These are phyloP conservation scores for Encarsia formosa DNA, from an alignment of 2,888 invertebrate species.

Conservation along the genomic window DNA sequence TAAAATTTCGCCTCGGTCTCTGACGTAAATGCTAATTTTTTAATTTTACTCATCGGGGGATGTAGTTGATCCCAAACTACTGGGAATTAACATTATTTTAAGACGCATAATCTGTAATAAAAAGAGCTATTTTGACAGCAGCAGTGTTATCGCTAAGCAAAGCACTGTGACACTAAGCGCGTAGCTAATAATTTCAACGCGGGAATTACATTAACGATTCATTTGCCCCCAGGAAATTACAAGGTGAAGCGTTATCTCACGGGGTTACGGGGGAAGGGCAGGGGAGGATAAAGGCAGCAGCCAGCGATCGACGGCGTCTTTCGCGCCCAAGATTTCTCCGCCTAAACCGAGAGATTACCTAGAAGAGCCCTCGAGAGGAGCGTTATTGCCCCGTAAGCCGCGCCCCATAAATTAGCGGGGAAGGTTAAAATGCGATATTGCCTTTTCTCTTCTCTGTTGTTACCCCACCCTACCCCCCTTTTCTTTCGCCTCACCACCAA, in stretches of 20 bases:
- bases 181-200: conserved; percentile 21
- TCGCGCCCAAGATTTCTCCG: no score
- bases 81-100: no score
- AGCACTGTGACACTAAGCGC: neutral
- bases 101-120: no score
- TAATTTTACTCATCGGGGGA: no score
- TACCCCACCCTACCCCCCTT: neutral
- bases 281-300: neutral
- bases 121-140: no score
- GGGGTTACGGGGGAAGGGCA: neutral
- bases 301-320: neutral
- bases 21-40: no score
- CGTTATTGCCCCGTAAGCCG: conserved; percentile 35
- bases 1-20: no score
- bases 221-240: conserved; percentile 15
- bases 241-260: neutral
- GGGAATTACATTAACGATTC: conserved; percentile 20
- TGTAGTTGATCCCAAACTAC: no score
- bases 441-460: conserved; percentile 8
- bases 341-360: no score
- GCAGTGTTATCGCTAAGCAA: no score
- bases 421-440: conserved; percentile 33
- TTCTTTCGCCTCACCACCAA: neutral
- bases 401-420: conserved; percentile 26
- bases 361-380: conserved; percentile 11